phyloP scores from a whole-genome alignment of 2,113 vertebrate species.

The Limanda limanda region DNA sequence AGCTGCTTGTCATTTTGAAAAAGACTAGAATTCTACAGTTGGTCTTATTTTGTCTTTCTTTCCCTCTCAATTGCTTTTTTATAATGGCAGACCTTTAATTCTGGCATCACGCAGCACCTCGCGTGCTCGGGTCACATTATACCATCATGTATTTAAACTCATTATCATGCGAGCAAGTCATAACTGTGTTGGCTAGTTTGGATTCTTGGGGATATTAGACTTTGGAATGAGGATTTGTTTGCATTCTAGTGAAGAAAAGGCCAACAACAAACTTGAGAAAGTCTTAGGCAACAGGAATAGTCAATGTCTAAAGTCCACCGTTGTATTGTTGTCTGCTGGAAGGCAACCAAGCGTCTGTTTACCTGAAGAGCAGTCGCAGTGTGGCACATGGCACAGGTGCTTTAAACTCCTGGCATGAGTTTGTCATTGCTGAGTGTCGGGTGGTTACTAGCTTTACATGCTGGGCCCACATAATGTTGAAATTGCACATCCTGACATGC shows the following conservation, averaged over 20 bases:
- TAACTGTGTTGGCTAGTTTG: neutral
- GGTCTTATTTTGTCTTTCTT: neutral
- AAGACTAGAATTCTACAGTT: neutral
- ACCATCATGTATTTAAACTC: conserved; percentile 1
- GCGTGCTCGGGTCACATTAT: neutral
- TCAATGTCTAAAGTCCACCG: conserved; percentile 33
- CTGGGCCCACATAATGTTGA: conserved; percentile 29
- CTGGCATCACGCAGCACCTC: no score
- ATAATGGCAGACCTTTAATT: neutral
- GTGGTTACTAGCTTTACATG: conserved; percentile 20
- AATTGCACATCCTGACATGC: conserved; percentile 32
- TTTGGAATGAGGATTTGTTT: conserved; percentile 3
- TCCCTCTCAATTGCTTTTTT: conserved; percentile 3
- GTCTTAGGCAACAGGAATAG: conserved; percentile 7
- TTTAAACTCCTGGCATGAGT: conserved; percentile 5
- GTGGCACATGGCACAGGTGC: neutral
- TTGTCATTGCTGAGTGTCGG: neutral
- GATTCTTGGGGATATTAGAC: conserved; percentile 3
- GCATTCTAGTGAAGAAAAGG: neutral
- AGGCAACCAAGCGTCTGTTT: neutral
- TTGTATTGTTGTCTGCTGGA: conserved; percentile 24
- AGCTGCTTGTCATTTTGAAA: neutral
- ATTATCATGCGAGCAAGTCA: conserved; percentile 21
- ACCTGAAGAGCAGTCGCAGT: neutral
- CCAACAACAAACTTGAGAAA: conserved; percentile 21